phyloP scores from a whole-genome alignment of 2,888 invertebrate species.

The Leptopilina syphax region DNA sequence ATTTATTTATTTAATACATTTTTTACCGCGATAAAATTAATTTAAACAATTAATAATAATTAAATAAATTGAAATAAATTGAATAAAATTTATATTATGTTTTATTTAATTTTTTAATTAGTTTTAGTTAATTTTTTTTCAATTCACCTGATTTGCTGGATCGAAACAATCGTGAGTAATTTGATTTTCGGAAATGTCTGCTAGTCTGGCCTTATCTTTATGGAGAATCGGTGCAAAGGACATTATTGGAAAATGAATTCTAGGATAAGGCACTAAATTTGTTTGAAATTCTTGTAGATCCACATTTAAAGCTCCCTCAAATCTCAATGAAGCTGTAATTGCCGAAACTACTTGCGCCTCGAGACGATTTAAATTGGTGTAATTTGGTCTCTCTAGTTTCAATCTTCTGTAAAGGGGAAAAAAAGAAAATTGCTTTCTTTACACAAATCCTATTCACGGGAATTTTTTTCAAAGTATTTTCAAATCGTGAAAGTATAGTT shows the following conservation, averaged over 20 bases:
- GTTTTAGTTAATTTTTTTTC: neutral
- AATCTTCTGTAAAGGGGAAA: constrained; percentile 84
- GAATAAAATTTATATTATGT: no score
- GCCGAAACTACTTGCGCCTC: constrained; percentile 96
- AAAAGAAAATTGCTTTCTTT: constrained; percentile 5
- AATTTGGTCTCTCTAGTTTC: constrained; percentile 96
- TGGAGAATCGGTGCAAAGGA: constrained; percentile 95
- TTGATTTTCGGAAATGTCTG: constrained; percentile 93
- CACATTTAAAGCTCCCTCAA: constrained; percentile 95
- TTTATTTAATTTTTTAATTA: no score
- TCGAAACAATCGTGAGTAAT: constrained; percentile 98
- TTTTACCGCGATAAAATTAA: no score
- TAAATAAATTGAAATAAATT: no score
- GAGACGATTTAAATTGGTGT: constrained; percentile 96
- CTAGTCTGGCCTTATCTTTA: constrained; percentile 96
- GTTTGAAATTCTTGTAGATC: constrained; percentile 97
- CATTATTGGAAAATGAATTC: constrained; percentile 96
- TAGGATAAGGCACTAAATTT: constrained; percentile 96
- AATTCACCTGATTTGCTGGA: constrained; percentile 84
- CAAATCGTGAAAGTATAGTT: no score
- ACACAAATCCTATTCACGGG: no score
- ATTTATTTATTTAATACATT: no score
- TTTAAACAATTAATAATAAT: neutral
- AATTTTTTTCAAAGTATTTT: no score
- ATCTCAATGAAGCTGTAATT: constrained; percentile 94